These are phyloP conservation scores for Drosophila longiperda DNA, from an alignment of 2,888 invertebrate species.

Conservation along the genomic window DNA sequence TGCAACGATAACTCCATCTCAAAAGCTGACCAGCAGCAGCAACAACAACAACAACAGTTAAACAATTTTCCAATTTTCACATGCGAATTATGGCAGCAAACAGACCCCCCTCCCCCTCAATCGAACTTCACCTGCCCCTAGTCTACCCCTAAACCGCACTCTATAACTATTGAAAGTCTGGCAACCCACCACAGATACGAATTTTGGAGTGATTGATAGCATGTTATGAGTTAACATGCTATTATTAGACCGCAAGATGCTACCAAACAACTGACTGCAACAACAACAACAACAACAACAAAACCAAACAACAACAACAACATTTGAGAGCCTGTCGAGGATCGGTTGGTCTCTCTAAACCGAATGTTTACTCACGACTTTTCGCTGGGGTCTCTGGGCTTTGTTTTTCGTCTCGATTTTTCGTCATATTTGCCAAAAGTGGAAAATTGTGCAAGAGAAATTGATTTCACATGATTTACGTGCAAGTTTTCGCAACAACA, in stretches of 20 bases:
- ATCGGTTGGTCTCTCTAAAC: conserved; percentile 42
- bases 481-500: conserved; percentile 59
- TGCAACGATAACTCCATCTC: conserved; percentile 58
- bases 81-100: conserved; percentile 72
- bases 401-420: conserved; percentile 41
- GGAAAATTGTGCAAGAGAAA: conserved; percentile 81
- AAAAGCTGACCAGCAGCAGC: conserved; percentile 30
- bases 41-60: conserved; percentile 27
- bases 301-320: conserved; percentile 32
- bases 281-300: conserved; percentile 26
- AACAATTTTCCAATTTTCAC: conserved; percentile 80
- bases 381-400: conserved; percentile 45
- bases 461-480: conserved; percentile 84
- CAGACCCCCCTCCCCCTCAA: background rate
- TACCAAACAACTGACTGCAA: conserved; percentile 60
- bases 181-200: conserved; percentile 64
- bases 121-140: background rate
- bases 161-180: conserved; percentile 35
- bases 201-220: conserved; percentile 80
- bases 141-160: background rate
- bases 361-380: conserved; percentile 79
- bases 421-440: conserved; percentile 76
- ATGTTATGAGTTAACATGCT: conserved; percentile 82
- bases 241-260: conserved; percentile 78
- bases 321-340: conserved; percentile 42